Percentiles rank a stretch among this genome's conserved stretches.
These are phyloP conservation scores for Coreius guichenoti DNA, from an alignment of 2,797 vertebrate species.

Conservation along the genomic window DNA sequence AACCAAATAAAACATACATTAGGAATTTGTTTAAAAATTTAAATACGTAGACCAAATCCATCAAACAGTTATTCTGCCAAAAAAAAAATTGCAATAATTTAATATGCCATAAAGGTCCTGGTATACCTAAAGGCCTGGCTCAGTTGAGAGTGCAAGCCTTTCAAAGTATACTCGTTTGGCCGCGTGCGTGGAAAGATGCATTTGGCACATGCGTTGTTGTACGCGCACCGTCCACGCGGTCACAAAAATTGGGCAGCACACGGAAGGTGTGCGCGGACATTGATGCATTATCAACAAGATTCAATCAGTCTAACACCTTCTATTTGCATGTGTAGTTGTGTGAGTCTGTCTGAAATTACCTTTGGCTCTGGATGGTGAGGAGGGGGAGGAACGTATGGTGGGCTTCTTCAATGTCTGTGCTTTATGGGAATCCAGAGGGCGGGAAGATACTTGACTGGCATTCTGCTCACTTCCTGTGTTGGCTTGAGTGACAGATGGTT, in stretches of 20 bases:
- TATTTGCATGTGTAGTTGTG: neutral
- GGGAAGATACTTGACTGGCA: conserved; percentile 73
- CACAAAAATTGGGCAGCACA: neutral
- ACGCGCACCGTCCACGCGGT: neutral
- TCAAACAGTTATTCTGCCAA: neutral
- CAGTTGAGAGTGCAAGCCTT: neutral
- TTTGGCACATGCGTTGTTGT: neutral
- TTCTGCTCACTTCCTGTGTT: conserved; percentile 77
- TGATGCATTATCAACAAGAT: neutral
- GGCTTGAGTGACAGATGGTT: conserved; percentile 87
- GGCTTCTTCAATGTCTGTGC: conserved; percentile 84
- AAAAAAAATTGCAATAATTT: neutral
- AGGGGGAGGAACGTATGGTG: conserved; percentile 88
- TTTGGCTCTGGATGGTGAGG: conserved; percentile 93
- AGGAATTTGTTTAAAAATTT: neutral
- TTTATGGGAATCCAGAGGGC: conserved; percentile 79
- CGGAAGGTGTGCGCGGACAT: neutral
- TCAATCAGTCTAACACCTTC: neutral
- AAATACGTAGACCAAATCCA: neutral
- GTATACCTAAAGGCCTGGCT: neutral
- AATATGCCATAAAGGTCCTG: neutral
- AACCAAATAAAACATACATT: neutral
- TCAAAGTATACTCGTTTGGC: neutral
- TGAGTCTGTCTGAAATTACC: conserved; percentile 74
- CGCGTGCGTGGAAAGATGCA: neutral